These are phyloP conservation scores for Tragelaphus imberbis DNA, from an alignment of 2,113 vertebrate species.

Conservation along the genomic window DNA sequence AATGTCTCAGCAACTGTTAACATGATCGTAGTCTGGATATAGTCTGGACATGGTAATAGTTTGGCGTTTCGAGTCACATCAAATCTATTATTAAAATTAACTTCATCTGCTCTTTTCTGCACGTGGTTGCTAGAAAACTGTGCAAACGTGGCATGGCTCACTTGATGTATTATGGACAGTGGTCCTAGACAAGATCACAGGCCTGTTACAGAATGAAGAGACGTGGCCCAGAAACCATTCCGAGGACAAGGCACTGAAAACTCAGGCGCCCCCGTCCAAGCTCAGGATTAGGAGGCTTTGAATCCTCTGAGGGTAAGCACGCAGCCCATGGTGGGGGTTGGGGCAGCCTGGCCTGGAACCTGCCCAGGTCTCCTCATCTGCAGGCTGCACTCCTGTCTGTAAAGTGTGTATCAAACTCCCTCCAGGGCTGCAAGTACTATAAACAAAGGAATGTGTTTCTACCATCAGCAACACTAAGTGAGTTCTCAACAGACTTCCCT, in stretches of 20 bases:
- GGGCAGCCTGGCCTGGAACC: background rate
- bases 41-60: background rate
- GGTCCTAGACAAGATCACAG: background rate
- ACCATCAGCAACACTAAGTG: background rate
- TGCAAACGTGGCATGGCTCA: background rate
- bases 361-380: background rate
- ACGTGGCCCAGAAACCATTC: background rate
- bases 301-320: background rate
- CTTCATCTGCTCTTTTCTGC: background rate
- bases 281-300: background rate
- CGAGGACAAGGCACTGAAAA: background rate
- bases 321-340: background rate
- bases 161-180: background rate
- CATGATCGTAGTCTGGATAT: background rate
- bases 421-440: background rate
- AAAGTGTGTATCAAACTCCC: background rate
- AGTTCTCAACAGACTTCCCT: background rate
- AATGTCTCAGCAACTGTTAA: background rate
- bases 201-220: background rate
- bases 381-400: background rate
- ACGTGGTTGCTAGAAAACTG: background rate
- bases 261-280: background rate
- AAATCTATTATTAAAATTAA: conserved; percentile 7
- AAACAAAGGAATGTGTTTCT: background rate
- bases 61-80: background rate